Percentiles rank a stretch among this genome's conserved stretches.
Evolutionary conservation across 1,140 invertebrate species (phyloP).

Genomic region (Geopemphigus sp.): DNA sequence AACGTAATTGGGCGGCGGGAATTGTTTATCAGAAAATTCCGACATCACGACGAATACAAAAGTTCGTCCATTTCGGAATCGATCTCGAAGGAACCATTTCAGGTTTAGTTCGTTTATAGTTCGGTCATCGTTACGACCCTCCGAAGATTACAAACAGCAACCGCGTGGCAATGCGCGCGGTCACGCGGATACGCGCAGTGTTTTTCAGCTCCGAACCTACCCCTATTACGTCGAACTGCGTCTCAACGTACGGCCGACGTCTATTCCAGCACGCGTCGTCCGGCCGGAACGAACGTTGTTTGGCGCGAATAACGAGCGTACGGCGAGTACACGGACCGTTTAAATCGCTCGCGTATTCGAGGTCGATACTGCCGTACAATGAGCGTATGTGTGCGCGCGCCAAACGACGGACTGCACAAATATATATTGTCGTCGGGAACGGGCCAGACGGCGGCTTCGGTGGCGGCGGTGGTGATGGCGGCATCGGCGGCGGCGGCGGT

Average conservation of each 20-base stretch:
- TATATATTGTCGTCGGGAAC: conserved; percentile 17
- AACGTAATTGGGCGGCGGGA: not conserved
- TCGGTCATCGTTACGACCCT: not conserved
- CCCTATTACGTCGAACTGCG: not conserved
- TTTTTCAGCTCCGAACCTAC: not conserved
- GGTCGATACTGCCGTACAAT: too few species aligned
- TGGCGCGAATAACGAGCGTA: too few species aligned
- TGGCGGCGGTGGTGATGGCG: not conserved
- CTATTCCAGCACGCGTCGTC: too few species aligned
- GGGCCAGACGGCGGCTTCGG: not conserved
- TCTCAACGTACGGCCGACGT: not conserved
- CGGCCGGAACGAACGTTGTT: too few species aligned
- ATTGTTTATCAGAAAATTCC: not conserved
- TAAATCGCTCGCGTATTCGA: too few species aligned
- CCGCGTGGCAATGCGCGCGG: not conserved
- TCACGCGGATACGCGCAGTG: not conserved
- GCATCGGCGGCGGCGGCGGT: too few species aligned
- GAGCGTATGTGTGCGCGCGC: too few species aligned
- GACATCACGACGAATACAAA: not conserved
- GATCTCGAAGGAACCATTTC: not conserved
- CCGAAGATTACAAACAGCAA: not conserved
- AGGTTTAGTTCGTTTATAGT: not conserved
- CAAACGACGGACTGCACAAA: not conserved
- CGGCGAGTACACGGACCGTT: too few species aligned
- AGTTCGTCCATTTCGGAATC: not conserved